Conservation (phyloP, 2,797 vertebrate genomes). For the Buphagus erythrorhynchus region DNA sequence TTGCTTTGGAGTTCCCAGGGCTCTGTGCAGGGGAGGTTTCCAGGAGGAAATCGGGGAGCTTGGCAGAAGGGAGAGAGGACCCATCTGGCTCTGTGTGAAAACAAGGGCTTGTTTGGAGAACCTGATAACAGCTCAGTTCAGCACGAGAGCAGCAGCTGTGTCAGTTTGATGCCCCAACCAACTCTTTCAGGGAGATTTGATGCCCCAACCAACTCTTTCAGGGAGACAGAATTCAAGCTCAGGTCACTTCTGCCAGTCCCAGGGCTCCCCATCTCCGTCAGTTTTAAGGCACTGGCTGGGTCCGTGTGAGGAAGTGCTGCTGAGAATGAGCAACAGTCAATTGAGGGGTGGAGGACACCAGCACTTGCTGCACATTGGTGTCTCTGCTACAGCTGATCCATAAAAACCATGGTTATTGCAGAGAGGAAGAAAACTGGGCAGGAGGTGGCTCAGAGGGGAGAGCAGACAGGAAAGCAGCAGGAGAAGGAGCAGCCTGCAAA, state of each 20-base stretch:
- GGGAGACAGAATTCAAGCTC: background rate
- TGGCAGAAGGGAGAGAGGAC: background rate
- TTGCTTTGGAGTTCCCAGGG: background rate
- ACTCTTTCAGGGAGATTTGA: background rate
- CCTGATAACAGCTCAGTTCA: accelerated
- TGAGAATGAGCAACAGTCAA: background rate
- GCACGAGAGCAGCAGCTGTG: background rate
- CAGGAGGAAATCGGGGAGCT: background rate
- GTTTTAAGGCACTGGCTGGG: background rate
- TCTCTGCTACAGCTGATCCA: background rate
- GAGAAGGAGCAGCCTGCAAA: background rate
- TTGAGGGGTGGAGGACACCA: accelerated
- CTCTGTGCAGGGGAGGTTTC: background rate
- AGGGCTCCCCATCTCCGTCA: background rate
- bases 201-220: background rate
- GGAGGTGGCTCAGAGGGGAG: background rate
- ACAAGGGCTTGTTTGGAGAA: background rate
- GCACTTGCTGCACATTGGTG: accelerated
- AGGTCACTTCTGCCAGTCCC: background rate
- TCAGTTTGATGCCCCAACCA: background rate
- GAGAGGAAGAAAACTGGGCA: background rate
- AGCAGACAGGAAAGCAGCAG: background rate
- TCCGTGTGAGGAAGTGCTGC: background rate
- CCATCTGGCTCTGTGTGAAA: background rate
- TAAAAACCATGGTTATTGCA: background rate